Conservation (phyloP, 2,113 vertebrate species). For the Penelope pileata region DNA sequence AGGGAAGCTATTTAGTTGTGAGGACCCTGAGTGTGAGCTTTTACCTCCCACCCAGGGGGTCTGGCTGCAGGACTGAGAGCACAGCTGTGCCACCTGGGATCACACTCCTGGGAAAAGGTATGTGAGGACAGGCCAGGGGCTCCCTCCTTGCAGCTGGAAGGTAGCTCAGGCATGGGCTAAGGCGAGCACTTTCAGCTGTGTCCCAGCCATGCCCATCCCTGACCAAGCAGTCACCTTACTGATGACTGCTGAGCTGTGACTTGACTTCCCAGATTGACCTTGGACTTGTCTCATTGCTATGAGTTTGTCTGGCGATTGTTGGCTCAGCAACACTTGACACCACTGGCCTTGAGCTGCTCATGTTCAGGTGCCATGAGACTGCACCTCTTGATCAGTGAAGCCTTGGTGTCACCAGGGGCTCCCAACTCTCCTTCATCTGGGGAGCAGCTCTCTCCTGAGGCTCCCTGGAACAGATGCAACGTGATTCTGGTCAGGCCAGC, state of each 20-base stretch:
- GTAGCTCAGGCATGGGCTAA: background rate
- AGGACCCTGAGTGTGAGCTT: background rate
- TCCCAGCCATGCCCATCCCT: background rate
- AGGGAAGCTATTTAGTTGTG: background rate
- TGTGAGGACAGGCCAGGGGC: background rate
- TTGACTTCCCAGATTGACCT: background rate
- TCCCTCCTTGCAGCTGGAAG: background rate
- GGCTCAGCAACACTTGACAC: background rate
- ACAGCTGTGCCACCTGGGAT: background rate
- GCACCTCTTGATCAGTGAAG: background rate
- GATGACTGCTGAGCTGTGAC: background rate
- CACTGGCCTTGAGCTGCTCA: background rate
- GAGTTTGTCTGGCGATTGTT: background rate
- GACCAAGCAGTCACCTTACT: background rate
- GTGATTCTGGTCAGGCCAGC: background rate
- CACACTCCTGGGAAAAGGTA: background rate
- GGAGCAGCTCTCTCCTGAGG: background rate
- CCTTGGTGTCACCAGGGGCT: background rate
- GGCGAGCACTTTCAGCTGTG: background rate
- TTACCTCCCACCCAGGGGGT: background rate
- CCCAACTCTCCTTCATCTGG: background rate
- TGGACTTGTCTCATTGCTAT: rapidly evolving
- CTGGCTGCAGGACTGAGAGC: background rate
- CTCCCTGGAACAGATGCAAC: background rate
- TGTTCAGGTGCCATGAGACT: background rate